These are phyloP conservation scores for Zygaena filipendulae DNA, from an alignment of 2,888 invertebrate species.

Conservation along the genomic window DNA sequence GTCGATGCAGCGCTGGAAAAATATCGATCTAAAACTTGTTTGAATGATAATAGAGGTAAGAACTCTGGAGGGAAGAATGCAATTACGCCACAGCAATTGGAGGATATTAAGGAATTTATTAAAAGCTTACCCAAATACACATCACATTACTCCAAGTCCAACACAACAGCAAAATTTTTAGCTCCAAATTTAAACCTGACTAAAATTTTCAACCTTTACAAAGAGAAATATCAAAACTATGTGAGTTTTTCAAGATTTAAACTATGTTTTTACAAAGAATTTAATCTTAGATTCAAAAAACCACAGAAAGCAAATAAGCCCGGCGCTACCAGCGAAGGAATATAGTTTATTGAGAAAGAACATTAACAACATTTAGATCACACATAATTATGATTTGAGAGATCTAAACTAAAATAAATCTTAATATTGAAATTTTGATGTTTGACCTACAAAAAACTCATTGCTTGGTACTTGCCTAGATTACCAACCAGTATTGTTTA, in stretches of 20 bases:
- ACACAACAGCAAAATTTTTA: constrained; percentile 9
- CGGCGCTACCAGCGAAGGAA: constrained; percentile 4
- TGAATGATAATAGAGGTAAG: background rate
- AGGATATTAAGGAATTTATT: background rate
- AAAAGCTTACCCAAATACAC: background rate
- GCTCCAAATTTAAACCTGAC: constrained; percentile 10
- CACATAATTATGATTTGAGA: constrained; percentile 8
- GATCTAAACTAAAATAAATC: constrained; percentile 10
- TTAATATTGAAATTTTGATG: constrained; percentile 9
- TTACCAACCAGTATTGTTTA: constrained; percentile 20
- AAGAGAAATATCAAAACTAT: constrained; percentile 5
- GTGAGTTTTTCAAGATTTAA: constrained; percentile 9
- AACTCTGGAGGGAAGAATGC: background rate
- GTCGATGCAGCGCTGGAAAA: background rate
- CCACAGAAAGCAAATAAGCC: constrained; percentile 10
- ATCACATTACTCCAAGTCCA: constrained; percentile 1
- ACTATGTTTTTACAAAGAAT: constrained; percentile 6
- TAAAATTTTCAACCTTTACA: constrained; percentile 8
- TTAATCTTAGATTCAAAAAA: constrained; percentile 13
- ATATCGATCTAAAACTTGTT: background rate
- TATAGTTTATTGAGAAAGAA: constrained; percentile 6
- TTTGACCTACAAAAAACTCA: constrained; percentile 19
- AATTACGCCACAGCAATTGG: background rate
- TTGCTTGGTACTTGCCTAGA: constrained; percentile 15
- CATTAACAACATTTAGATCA: constrained; percentile 12